Percentiles rank a stretch among this genome's conserved stretches.
Conservation (phyloP, 2,888 invertebrate genomes). For the Sturmia bella region DNA sequence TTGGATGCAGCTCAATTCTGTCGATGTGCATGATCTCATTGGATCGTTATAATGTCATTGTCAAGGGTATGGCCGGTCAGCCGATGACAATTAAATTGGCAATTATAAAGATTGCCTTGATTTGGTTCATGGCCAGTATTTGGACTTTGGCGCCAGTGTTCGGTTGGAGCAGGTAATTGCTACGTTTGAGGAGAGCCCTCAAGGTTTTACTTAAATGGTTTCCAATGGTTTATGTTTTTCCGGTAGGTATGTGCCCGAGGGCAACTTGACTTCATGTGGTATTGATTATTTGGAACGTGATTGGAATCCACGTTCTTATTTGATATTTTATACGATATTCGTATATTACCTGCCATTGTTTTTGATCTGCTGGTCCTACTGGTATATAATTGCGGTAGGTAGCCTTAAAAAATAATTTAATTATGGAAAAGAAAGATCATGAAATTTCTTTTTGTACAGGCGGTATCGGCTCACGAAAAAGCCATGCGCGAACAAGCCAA, state of each 20-base stretch:
- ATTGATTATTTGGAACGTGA: slow-evolving; percentile 92
- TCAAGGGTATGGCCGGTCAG: slow-evolving; percentile 92
- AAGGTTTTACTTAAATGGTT: not conserved
- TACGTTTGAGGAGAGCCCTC: not conserved
- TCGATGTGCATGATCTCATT: slow-evolving; percentile 95
- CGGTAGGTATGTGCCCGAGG: slow-evolving; percentile 94
- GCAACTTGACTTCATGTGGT: slow-evolving; percentile 96
- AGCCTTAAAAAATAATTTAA: not conserved
- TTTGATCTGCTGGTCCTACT: slow-evolving; percentile 93
- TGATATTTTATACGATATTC: slow-evolving; percentile 89
- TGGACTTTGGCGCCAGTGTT: slow-evolving; percentile 94
- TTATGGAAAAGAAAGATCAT: not conserved
- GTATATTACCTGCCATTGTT: slow-evolving; percentile 90
- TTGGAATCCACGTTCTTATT: slow-evolving; percentile 90
- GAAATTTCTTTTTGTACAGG: slow-evolving; percentile 81
- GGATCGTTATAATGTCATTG: slow-evolving; percentile 96
- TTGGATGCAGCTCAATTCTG: slow-evolving; percentile 95
- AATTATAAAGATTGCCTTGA: slow-evolving; percentile 88
- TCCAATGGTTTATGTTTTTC: not conserved
- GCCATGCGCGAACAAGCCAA: slow-evolving; percentile 94
- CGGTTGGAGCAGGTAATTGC: slow-evolving; percentile 90
- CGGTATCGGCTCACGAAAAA: slow-evolving; percentile 92
- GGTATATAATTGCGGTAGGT: slow-evolving; percentile 90
- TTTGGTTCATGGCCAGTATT: slow-evolving; percentile 89
- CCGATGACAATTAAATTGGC: slow-evolving; percentile 92